A percentile compares a stretch with the other conserved stretches of the same genome.
Evolutionary conservation across 2,888 invertebrate species (phyloP).

Genomic region (Kryphioiulus occultus): DNA sequence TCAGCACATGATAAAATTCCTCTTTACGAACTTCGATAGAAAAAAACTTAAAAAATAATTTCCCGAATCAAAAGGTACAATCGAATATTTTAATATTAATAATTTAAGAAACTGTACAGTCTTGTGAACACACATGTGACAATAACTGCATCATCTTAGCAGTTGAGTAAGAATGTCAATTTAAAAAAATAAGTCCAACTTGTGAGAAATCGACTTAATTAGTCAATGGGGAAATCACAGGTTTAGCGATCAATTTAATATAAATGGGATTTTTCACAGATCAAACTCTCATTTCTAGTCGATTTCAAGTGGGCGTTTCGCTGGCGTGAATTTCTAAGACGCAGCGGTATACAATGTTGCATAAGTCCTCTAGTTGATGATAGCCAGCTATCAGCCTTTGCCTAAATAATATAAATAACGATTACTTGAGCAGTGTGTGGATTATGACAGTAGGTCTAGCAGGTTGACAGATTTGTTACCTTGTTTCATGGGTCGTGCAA

Average conservation of each 20-base stretch:
- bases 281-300: too few relatives aligned
- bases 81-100: background rate
- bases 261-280: too few relatives aligned
- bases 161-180: too few relatives aligned
- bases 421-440: background rate
- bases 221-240: too few relatives aligned
- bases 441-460: background rate
- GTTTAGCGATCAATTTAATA: too few relatives aligned
- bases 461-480: background rate
- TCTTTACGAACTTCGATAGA: too few relatives aligned
- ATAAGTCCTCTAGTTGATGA: constrained; percentile 43
- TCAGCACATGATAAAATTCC: too few relatives aligned
- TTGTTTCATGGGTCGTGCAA: background rate
- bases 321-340: background rate
- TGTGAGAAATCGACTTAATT: too few relatives aligned
- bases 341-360: constrained; percentile 21
- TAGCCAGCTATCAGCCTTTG: background rate
- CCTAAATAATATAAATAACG: background rate
- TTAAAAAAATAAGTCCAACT: too few relatives aligned
- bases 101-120: background rate
- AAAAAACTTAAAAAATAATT: too few relatives aligned
- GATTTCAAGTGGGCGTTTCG: background rate
- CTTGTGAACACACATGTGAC: background rate
- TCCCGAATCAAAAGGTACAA: background rate
- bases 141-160: too few relatives aligned